phyloP scores from a whole-genome alignment of 2,113 vertebrate species.

The Apus apus region DNA sequence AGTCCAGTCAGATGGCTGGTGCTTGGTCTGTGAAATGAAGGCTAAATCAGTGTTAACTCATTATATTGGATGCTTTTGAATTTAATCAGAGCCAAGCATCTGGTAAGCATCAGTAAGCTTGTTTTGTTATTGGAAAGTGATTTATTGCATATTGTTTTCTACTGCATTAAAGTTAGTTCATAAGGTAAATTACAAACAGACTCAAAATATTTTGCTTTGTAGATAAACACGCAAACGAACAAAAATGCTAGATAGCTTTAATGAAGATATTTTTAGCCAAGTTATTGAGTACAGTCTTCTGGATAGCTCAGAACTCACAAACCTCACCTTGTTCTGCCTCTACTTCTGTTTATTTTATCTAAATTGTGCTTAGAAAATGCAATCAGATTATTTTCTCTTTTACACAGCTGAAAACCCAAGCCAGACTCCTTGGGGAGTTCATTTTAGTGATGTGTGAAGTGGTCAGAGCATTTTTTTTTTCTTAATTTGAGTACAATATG shows the following conservation, averaged over 20 bases:
- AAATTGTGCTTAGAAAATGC: not conserved
- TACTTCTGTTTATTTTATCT: not conserved
- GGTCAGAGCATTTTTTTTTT: not conserved
- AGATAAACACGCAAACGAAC: not conserved
- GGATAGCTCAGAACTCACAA: not conserved
- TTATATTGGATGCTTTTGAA: not conserved
- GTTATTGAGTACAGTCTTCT: not conserved
- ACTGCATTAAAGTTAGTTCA: not conserved
- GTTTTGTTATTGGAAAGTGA: not conserved
- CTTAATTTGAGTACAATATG: conserved; percentile 5
- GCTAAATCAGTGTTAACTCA: not conserved
- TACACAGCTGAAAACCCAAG: not conserved
- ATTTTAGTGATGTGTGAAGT: conserved; percentile 14
- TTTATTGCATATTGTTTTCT: conserved; percentile 5
- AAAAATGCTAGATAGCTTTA: not conserved
- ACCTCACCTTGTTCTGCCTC: not conserved
- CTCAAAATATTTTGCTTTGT: not conserved
- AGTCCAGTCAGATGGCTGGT: not conserved
- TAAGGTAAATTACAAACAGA: not conserved
- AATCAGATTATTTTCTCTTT: not conserved
- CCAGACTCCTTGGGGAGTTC: not conserved
- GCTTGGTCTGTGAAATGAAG: not conserved
- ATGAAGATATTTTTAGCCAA: not conserved
- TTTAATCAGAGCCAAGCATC: not conserved
- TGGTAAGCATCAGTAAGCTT: not conserved